These are phyloP conservation scores for Piprites chloris DNA, from an alignment of 2,113 vertebrate species.

Conservation along the genomic window DNA sequence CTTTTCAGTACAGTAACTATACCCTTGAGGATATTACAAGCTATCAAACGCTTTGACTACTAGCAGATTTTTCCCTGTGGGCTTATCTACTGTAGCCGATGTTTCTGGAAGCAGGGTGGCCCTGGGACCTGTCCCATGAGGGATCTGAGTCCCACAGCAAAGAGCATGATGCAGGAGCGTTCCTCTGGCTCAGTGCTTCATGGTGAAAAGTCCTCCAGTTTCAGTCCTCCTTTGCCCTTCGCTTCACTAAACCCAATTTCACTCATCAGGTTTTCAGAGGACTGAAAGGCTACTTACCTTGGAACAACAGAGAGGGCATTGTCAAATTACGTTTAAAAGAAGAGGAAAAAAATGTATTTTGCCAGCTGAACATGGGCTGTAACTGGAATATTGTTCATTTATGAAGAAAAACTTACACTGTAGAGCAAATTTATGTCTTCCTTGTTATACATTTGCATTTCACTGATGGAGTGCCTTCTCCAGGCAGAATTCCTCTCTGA, in stretches of 20 bases:
- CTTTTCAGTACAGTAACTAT: neutral
- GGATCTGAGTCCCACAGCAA: neutral
- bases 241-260: neutral
- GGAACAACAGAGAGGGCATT: neutral
- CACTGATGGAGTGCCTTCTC: neutral
- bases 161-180: fast-evolving
- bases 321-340: neutral
- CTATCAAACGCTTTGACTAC: neutral
- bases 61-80: neutral
- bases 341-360: neutral
- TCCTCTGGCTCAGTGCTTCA: neutral
- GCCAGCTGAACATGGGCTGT: neutral
- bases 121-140: fast-evolving
- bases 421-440: neutral
- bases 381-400: neutral
- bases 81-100: too few species aligned
- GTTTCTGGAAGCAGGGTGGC: neutral
- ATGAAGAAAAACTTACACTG: neutral
- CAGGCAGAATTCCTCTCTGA: neutral
- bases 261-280: neutral
- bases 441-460: neutral
- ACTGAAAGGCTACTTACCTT: neutral
- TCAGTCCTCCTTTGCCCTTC: neutral
- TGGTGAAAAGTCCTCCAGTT: neutral
- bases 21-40: neutral